These are phyloP conservation scores for Brachionus asplanchnoidis DNA, from an alignment of 1,140 invertebrate genomes.

Conservation along the genomic window DNA sequence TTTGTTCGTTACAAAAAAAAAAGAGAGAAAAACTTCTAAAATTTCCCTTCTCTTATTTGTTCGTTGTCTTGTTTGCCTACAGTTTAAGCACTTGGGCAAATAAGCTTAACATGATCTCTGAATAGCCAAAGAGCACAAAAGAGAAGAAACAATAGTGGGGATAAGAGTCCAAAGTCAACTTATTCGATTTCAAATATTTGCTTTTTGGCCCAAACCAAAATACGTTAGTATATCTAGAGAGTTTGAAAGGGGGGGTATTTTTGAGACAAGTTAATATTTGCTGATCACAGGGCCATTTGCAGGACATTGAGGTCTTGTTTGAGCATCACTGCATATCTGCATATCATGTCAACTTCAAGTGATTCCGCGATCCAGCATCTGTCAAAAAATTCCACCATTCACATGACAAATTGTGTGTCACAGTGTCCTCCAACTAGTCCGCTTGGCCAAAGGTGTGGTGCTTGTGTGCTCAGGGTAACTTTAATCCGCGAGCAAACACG, in stretches of 20 bases:
- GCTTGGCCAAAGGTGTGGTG: neutral
- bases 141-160: neutral
- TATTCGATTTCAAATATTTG: neutral
- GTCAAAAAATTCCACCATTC: neutral
- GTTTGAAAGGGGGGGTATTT: neutral
- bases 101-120: slow-evolving; percentile 29
- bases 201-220: neutral
- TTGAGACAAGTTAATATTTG: slow-evolving; percentile 10
- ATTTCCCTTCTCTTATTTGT: neutral
- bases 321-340: neutral
- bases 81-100: neutral
- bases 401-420: neutral
- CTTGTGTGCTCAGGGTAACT: neutral
- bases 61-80: neutral
- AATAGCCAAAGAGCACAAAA: neutral
- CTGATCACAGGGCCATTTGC: neutral
- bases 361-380: neutral
- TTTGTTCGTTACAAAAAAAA: neutral
- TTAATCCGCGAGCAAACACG: neutral
- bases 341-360: slow-evolving; percentile 9
- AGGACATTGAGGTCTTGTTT: neutral
- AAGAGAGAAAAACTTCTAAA: neutral
- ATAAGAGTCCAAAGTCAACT: slow-evolving; percentile 8
- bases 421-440: neutral
- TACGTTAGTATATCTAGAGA: neutral